phyloP scores from a whole-genome alignment of 2,113 vertebrate species.

The Gopherus evgoodei region DNA sequence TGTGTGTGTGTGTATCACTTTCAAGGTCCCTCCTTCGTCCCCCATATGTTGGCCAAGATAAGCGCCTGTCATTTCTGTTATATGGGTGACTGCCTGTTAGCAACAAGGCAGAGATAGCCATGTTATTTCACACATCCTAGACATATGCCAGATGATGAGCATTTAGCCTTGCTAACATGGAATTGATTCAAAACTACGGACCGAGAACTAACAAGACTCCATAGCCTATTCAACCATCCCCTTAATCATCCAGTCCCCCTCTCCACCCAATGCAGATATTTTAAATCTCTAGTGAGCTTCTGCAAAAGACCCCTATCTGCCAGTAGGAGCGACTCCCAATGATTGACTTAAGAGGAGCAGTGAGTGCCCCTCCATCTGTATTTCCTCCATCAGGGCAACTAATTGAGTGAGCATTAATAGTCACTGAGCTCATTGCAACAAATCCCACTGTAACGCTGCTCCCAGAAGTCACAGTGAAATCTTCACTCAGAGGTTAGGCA shows the following conservation, averaged over 20 bases:
- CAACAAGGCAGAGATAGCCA: background rate
- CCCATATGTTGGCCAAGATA: background rate
- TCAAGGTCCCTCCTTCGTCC: background rate
- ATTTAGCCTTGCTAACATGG: background rate
- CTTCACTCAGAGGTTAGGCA: background rate
- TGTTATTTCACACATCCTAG: background rate
- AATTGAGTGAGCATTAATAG: background rate
- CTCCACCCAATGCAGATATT: background rate
- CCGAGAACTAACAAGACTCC: background rate
- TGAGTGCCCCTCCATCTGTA: background rate
- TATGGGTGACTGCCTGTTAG: background rate
- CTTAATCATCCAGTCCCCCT: background rate
- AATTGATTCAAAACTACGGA: background rate
- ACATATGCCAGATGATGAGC: background rate
- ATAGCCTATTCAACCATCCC: background rate
- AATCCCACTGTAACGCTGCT: background rate
- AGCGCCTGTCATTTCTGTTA: background rate
- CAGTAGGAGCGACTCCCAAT: background rate
- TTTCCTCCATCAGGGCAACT: background rate
- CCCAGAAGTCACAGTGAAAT: background rate
- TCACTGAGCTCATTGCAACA: background rate
- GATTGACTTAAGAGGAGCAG: background rate
- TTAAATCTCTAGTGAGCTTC: background rate
- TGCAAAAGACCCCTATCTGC: background rate
- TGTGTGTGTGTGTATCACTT: background rate